phyloP scores from a whole-genome alignment of 2,797 vertebrate species.

The Falco biarmicus region DNA sequence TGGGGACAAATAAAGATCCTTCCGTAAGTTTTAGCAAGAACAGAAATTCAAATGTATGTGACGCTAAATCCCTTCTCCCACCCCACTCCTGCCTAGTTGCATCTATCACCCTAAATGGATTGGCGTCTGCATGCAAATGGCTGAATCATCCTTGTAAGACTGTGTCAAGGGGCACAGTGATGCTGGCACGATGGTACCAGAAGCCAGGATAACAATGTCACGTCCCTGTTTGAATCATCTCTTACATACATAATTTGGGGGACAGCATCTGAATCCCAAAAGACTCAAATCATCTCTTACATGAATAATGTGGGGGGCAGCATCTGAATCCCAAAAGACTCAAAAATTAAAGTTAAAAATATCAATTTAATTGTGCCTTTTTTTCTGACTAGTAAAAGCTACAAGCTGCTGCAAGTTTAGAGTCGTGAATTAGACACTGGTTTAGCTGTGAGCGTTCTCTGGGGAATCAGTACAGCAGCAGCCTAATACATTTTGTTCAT shows the following conservation, averaged over 20 bases:
- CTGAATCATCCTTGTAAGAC: neutral
- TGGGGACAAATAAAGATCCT: neutral
- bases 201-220: neutral
- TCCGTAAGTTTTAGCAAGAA: neutral
- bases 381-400: neutral
- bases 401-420: neutral
- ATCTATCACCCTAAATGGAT: neutral
- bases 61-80: neutral
- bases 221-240: neutral
- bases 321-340: neutral
- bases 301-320: neutral
- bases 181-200: neutral
- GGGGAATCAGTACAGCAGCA: neutral
- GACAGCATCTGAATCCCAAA: too few species aligned
- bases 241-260: too few species aligned
- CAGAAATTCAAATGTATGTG: neutral
- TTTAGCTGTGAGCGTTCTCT: neutral
- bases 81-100: neutral
- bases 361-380: neutral
- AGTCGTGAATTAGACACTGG: neutral
- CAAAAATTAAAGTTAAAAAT: neutral
- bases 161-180: neutral
- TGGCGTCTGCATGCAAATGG: neutral
- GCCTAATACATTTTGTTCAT: neutral
- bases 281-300: neutral